Evolutionary conservation across 2,113 vertebrate species (phyloP).

Genomic region (Scalopus aquaticus): DNA sequence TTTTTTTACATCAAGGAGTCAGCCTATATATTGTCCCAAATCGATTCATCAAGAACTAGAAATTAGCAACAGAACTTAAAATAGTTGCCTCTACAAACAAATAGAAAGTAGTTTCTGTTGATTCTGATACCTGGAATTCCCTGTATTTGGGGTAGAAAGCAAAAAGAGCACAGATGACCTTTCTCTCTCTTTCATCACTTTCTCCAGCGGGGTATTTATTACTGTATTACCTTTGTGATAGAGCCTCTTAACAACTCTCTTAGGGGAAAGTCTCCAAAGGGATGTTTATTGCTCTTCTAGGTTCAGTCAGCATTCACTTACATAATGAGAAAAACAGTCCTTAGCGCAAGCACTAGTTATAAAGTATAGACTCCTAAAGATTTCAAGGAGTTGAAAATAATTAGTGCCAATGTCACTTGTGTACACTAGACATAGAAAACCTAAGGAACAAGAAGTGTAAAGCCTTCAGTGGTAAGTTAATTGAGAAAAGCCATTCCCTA

Average conservation of each 20-base stretch:
- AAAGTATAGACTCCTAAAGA: slow-evolving; percentile 4
- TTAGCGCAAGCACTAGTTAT: neutral
- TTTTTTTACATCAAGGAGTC: neutral
- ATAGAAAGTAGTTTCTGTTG: neutral
- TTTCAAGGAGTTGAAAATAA: slow-evolving; percentile 34
- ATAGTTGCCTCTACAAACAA: neutral
- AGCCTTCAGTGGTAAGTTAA: neutral
- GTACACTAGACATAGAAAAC: neutral
- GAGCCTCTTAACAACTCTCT: neutral
- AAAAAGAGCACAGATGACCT: neutral
- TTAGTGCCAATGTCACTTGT: neutral
- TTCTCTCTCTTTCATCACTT: slow-evolving; percentile 46
- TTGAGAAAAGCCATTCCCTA: neutral
- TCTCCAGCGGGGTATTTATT: neutral
- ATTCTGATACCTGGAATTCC: neutral
- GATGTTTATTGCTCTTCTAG: slow-evolving; percentile 49
- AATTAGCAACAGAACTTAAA: slow-evolving; percentile 20
- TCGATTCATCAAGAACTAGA: neutral
- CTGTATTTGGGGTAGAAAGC: neutral
- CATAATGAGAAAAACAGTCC: slow-evolving; percentile 28
- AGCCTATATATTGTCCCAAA: neutral
- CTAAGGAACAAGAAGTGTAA: neutral
- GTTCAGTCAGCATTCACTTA: neutral
- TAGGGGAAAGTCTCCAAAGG: slow-evolving; percentile 56
- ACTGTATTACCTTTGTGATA: neutral